A percentile compares a stretch with the other conserved stretches of the same genome.
These are phyloP conservation scores for Scyliorhinus canicula DNA, from an alignment of 2,797 vertebrate genomes.

Conservation along the genomic window DNA sequence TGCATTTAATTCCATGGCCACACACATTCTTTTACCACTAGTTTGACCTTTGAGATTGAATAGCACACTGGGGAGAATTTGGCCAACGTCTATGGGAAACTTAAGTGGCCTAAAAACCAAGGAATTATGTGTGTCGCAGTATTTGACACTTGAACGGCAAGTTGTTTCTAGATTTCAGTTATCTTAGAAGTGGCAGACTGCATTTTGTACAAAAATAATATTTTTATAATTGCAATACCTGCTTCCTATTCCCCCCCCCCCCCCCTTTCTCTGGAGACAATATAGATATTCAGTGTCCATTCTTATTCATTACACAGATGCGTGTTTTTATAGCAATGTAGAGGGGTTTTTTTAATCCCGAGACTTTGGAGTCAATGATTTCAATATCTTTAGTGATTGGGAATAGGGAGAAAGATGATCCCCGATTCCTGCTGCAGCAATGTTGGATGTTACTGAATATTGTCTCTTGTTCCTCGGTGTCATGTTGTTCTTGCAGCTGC, in stretches of 20 bases:
- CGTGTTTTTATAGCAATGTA: background rate
- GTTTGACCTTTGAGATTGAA: background rate
- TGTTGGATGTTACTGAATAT: background rate
- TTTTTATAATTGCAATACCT: background rate
- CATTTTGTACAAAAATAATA: background rate
- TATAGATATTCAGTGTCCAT: background rate
- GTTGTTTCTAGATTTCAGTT: background rate
- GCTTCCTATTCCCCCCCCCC: too few species aligned
- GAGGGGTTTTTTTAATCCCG: background rate
- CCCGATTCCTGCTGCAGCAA: background rate
- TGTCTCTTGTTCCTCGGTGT: background rate
- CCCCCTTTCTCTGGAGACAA: background rate
- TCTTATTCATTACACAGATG: background rate
- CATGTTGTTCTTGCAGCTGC: slow-evolving; percentile 7
- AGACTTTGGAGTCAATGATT: background rate
- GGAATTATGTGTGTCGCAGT: background rate
- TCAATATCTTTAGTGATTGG: background rate
- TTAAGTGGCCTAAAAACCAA: background rate
- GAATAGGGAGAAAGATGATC: background rate
- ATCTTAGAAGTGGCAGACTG: background rate
- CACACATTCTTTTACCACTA: background rate
- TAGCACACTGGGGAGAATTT: background rate
- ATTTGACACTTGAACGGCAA: background rate
- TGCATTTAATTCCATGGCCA: background rate
- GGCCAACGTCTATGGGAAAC: background rate